These are phyloP conservation scores for Busseola fusca DNA, from an alignment of 2,888 invertebrate genomes.

Conservation along the genomic window DNA sequence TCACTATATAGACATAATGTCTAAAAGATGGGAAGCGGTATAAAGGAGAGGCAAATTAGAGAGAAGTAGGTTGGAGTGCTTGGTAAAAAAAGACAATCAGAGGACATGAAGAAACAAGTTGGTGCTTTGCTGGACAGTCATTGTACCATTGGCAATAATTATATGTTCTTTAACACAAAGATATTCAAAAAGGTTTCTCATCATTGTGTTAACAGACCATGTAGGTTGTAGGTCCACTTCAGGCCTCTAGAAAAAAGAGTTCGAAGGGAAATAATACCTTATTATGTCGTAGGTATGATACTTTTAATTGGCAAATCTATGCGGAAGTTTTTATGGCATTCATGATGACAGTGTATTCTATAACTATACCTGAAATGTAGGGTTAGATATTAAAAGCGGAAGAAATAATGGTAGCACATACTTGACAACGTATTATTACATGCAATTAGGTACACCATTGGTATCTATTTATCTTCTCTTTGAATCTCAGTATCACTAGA, in stretches of 20 bases:
- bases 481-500: neutral
- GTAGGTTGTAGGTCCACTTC: neutral
- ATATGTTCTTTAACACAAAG: slow-evolving; percentile 5
- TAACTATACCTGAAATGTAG: slow-evolving; percentile 23
- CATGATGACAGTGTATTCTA: slow-evolving; percentile 43
- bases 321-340: slow-evolving; percentile 30
- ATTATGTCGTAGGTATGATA: neutral
- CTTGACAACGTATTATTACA: slow-evolving; percentile 32
- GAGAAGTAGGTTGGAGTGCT: neutral
- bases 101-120: neutral
- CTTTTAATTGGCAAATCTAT: slow-evolving; percentile 49
- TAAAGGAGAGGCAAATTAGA: neutral
- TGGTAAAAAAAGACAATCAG: neutral
- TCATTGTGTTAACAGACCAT: slow-evolving; percentile 19
- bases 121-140: neutral
- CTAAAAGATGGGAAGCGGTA: neutral
- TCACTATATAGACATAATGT: neutral
- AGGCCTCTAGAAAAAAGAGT: neutral
- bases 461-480: neutral
- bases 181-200: slow-evolving; percentile 4
- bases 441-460: neutral
- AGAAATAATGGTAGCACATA: slow-evolving; percentile 40
- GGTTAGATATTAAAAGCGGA: slow-evolving; percentile 10
- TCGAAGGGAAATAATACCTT: slow-evolving; percentile 17
- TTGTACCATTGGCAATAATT: neutral